phyloP scores from a whole-genome alignment of 2,113 vertebrate genomes.

The Microcebus ravelobensis region DNA sequence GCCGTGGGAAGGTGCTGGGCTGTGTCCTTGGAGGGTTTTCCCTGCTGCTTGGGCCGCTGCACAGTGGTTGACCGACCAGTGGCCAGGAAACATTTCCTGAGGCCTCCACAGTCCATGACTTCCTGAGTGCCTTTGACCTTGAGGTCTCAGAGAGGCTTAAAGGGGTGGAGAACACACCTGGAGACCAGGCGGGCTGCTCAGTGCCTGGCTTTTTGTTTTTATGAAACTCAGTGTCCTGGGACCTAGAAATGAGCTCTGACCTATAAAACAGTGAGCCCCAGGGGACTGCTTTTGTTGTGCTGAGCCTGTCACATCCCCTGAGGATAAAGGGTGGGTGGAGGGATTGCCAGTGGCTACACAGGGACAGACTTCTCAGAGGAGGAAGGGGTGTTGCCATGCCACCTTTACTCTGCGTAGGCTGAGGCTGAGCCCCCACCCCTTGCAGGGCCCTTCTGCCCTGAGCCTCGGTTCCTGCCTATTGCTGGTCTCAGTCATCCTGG shows the following conservation, averaged over 20 bases:
- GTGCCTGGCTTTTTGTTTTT: background rate
- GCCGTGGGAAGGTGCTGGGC: background rate
- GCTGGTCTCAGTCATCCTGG: background rate
- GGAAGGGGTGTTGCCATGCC: background rate
- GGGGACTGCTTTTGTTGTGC: background rate
- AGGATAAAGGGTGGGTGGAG: background rate
- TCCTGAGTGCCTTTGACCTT: background rate
- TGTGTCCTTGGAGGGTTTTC: background rate
- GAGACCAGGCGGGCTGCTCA: background rate
- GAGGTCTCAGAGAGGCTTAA: conserved; percentile 3
- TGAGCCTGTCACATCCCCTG: background rate
- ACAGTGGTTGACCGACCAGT: background rate
- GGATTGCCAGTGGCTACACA: background rate
- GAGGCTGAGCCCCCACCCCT: background rate
- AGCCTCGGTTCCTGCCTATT: background rate
- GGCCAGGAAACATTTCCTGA: background rate
- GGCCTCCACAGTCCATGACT: background rate
- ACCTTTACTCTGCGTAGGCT: background rate
- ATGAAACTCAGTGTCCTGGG: background rate
- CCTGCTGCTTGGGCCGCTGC: background rate
- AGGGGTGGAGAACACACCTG: background rate
- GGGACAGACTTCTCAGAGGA: background rate
- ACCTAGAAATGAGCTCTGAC: background rate
- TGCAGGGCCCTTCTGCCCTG: background rate
- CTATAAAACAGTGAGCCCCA: background rate